phyloP scores from a whole-genome alignment of 2,888 invertebrate genomes.

The Cheilosia scutellata region DNA sequence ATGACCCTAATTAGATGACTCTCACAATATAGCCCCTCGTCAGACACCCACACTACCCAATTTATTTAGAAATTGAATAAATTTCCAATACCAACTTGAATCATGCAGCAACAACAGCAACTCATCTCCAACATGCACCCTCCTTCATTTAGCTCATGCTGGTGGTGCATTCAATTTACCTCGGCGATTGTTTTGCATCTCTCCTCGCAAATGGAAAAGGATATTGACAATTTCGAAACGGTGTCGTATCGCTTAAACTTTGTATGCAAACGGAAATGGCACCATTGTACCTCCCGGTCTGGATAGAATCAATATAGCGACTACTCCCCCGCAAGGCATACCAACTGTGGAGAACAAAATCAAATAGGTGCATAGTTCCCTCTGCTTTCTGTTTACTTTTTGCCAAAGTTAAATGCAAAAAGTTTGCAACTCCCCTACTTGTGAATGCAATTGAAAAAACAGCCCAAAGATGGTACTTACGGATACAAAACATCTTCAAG shows the following conservation, averaged over 20 bases:
- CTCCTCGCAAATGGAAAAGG: slow-evolving; percentile 44
- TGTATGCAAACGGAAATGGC: neutral
- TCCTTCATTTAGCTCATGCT: slow-evolving; percentile 17
- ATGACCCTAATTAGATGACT: neutral
- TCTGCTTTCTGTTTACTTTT: slow-evolving; percentile 49
- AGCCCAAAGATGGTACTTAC: slow-evolving; percentile 52
- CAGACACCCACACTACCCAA: neutral
- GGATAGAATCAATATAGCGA: slow-evolving; percentile 36
- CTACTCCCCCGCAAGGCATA: neutral
- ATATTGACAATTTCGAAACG: slow-evolving; percentile 59
- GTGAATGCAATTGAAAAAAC: slow-evolving; percentile 41
- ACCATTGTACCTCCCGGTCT: slow-evolving; percentile 9
- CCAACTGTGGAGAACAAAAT: neutral
- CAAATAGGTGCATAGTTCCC: slow-evolving; percentile 2
- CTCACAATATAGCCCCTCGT: neutral
- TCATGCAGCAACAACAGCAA: neutral
- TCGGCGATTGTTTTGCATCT: slow-evolving; percentile 24
- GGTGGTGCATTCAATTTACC: slow-evolving; percentile 38
- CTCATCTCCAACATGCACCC: neutral
- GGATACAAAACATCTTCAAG: slow-evolving; percentile 58
- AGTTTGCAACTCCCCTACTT: slow-evolving; percentile 29
- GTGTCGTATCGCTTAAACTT: slow-evolving; percentile 42
- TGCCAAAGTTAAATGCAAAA: slow-evolving; percentile 63
- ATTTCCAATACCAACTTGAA: slow-evolving; percentile 19
- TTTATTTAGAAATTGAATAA: neutral